Base-by-base conservation (phyloP, 2,797 vertebrate species). In the Hydrolagus colliei region DNA sequence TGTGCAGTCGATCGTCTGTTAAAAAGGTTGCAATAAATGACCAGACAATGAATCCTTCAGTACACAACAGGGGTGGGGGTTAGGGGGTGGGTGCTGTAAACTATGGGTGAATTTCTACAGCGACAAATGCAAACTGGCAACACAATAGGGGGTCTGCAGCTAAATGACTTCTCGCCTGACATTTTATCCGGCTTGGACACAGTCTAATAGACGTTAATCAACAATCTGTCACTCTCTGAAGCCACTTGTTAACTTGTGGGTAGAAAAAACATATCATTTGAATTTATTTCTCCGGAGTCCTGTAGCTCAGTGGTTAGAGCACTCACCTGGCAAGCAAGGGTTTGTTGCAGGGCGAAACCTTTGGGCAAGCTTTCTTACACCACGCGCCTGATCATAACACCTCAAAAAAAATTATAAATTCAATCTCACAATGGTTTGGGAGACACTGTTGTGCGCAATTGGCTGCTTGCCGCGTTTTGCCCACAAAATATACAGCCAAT, bases 111-210 rank as follows among this genome's bases (percentile, higher is more conserved):
- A 52, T 11, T 8, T 86, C 72, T 86, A 75, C 74, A 73, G 41
- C 59, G 59, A 87, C 88, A 88, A 22, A 82, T 86, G 79, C 86
- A 35, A 88, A 89, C 77, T 76, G 63, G 87, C 7, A 32, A 9
- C 62, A 65, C 27, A 27, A 32, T 20, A 16, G 13, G 14, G 18
- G 35, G 61, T 63, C 78, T 4, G n/a, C 27, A 16, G 62, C 62
- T 63, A 67, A 67, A 14, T 14, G 16, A 67, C 8, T 32, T 80
- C 62, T 65, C 62, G 22, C 32, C 1, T 67, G 62, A 32, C 32
- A 80, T 32, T 67, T 67, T 35, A 67, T 18, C 52, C 12, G 22
- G 13, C 32, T 67, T 67, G 22, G 78, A 35, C 22, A 5, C 27
- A 27, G 14, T 63, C 13, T 4, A n/a, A 62, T 61, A 78, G 52